Conservation (phyloP, 2,797 vertebrate species). For the Xenops minutus region DNA sequence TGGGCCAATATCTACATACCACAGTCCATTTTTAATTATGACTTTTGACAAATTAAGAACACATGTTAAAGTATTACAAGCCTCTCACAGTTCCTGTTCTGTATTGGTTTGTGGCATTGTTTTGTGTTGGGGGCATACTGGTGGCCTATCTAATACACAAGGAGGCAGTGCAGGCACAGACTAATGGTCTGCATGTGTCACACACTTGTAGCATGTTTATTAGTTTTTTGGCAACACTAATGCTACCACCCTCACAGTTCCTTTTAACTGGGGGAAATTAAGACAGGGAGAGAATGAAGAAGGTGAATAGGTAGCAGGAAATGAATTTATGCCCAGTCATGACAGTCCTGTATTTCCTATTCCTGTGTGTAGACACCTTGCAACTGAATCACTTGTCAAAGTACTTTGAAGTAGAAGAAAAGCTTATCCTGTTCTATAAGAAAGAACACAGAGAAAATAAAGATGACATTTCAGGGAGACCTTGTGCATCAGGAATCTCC, state of each 20-base stretch:
- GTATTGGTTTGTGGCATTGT: not conserved
- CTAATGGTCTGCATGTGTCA: constrained; percentile 24
- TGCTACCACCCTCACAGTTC: not conserved
- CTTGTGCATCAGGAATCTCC: not conserved
- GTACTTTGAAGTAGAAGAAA: not conserved
- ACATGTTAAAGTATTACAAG: not conserved
- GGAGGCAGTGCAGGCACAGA: constrained; percentile 60
- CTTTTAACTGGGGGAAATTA: not conserved
- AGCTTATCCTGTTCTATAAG: not conserved
- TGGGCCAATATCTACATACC: not conserved
- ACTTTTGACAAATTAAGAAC: not conserved
- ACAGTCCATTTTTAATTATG: not conserved
- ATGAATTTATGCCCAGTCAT: not conserved
- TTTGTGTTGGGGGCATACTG: not conserved
- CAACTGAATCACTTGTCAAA: not conserved
- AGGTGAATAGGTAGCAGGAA: not conserved
- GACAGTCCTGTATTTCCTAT: not conserved
- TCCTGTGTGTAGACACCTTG: not conserved
- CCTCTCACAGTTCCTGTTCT: not conserved
- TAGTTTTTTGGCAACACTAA: not conserved
- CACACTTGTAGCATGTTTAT: not conserved
- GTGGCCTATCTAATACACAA: constrained; percentile 34
- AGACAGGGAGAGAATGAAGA: not conserved
- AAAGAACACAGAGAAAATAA: not conserved
- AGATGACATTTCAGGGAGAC: not conserved